Evolutionary conservation across 2,797 vertebrate genomes (phyloP).

Genomic region (Darevskia nairensis): DNA sequence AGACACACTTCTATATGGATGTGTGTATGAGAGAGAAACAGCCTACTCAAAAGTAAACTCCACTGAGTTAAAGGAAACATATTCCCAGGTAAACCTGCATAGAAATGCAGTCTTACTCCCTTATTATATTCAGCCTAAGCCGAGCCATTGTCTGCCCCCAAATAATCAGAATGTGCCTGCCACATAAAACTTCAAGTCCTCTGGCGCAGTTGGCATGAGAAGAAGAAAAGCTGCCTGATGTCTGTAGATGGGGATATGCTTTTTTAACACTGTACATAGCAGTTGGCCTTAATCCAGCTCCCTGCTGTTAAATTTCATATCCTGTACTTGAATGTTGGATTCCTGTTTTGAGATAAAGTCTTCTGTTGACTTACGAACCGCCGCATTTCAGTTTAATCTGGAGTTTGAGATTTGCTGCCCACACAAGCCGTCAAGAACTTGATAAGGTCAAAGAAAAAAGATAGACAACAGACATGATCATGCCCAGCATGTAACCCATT

Average conservation of each 20-base stretch:
- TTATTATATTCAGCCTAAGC: background rate
- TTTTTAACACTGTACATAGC: slow-evolving; percentile 37
- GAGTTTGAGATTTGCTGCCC: slow-evolving; percentile 22
- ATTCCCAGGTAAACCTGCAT: background rate
- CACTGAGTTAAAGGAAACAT: background rate
- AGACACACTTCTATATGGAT: no score
- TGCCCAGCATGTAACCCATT: slow-evolving; percentile 11
- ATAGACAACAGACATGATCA: slow-evolving; percentile 16
- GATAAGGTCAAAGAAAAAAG: slow-evolving; percentile 32
- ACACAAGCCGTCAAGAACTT: slow-evolving; percentile 24
- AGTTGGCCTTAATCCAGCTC: slow-evolving; percentile 50
- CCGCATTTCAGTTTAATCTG: slow-evolving; percentile 36
- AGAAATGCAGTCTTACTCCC: background rate
- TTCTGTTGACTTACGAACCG: slow-evolving; percentile 24
- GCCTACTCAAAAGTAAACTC: background rate
- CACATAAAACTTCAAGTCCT: slow-evolving; percentile 1
- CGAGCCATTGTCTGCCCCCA: slow-evolving; percentile 37
- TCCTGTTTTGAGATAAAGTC: slow-evolving; percentile 50
- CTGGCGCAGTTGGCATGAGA: slow-evolving; percentile 37
- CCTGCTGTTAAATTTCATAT: slow-evolving; percentile 55
- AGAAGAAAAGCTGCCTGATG: slow-evolving; percentile 24
- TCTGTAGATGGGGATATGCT: slow-evolving; percentile 16
- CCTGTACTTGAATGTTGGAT: slow-evolving; percentile 33
- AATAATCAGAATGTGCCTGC: slow-evolving; percentile 16
- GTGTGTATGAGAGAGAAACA: background rate